Evolutionary conservation across 1,140 invertebrate genomes (phyloP), one percentile per base, ranked within the genome.

Genomic region (Stegodyphus mimosarum): DNA sequence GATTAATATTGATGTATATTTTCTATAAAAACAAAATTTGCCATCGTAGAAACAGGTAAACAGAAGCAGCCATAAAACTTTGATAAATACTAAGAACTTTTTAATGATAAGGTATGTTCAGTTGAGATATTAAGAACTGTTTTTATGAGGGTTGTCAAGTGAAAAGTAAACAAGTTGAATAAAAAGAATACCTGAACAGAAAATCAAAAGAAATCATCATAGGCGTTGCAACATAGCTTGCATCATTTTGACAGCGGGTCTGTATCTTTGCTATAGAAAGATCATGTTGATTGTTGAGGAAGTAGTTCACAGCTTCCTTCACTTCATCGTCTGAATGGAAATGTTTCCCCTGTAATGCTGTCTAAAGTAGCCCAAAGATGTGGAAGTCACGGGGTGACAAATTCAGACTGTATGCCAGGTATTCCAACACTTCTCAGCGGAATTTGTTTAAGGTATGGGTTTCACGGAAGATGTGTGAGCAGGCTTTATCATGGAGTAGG

Each of bases 181-280:
- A 60, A 60, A 60, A 9, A 60, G 55, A 60, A 60, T 60, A 15
- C 5, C 5, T 60, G 9, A 10, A 55, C 13, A 13, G 7, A 55
- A 55, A 60, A 60, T 5, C 55, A 69, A 69, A 69, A 33, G 11
- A 69, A 69, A 69, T 17, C 5, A 5, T 5, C 66, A 69, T 69
- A 9, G 33, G 17, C 11, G 1, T 69, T 15, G 66, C 5, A 69
- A 15, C 10, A 69, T n/a, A 48, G 66, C 1, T 69, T 5, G 3
- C 66, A 69, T 69, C 66, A n/a, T 69, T 69, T 69, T n/a, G 66
- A n/a, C 66, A 69, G 66, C 66, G 6, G 33, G 66, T 69, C 66
- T 18, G 17, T 69, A 1, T 69, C 66, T 18, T 69, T 17, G 66
- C 10, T 69, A 5, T 69, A 69, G n/a, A 69, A 69, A 18, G 66